Conservation (phyloP, 2,888 invertebrate genomes). For the Orthosia cruda region DNA sequence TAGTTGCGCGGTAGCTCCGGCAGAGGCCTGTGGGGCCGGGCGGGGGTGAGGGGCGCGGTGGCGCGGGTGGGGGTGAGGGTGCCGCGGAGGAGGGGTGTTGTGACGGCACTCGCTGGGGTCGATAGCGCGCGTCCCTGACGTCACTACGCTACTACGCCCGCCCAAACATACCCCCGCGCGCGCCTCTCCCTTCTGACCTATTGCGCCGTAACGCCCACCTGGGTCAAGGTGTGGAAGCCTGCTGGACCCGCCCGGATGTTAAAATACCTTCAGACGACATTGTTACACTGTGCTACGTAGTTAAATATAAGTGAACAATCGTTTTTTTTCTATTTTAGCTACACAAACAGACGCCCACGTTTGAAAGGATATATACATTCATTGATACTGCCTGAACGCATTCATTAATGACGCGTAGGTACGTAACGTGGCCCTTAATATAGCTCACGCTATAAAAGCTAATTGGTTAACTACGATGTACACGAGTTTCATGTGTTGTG, state of each 20-base stretch:
- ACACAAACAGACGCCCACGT: slow-evolving; percentile 36
- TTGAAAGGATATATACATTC: slow-evolving; percentile 54
- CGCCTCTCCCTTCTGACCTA: slow-evolving; percentile 86
- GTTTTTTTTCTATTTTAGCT: slow-evolving; percentile 46
- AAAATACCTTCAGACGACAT: slow-evolving; percentile 55
- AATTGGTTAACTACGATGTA: slow-evolving; percentile 20
- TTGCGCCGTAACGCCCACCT: slow-evolving; percentile 88
- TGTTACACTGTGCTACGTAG: slow-evolving; percentile 55
- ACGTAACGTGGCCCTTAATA: slow-evolving; percentile 20
- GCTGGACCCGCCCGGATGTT: slow-evolving; percentile 79
- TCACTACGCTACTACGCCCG: slow-evolving; percentile 91
- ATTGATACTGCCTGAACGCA: slow-evolving; percentile 55
- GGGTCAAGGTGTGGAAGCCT: slow-evolving; percentile 90
- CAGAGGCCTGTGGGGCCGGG: slow-evolving; percentile 57
- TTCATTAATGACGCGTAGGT: slow-evolving; percentile 53
- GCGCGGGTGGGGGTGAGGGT: slow-evolving; percentile 55
- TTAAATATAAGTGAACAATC: slow-evolving; percentile 49
- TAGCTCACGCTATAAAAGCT: slow-evolving; percentile 3
- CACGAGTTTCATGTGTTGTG: slow-evolving; percentile 18
- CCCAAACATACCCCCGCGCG: slow-evolving; percentile 87
- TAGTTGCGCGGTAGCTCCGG: slow-evolving; percentile 78
- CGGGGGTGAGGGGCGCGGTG: slow-evolving; percentile 47
- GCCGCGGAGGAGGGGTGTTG: slow-evolving; percentile 84
- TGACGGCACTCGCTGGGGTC: slow-evolving; percentile 86
- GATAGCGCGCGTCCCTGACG: slow-evolving; percentile 89